These are phyloP conservation scores for Pseudachorutes palmiensis DNA, from an alignment of 1,140 invertebrate species.

Conservation along the genomic window DNA sequence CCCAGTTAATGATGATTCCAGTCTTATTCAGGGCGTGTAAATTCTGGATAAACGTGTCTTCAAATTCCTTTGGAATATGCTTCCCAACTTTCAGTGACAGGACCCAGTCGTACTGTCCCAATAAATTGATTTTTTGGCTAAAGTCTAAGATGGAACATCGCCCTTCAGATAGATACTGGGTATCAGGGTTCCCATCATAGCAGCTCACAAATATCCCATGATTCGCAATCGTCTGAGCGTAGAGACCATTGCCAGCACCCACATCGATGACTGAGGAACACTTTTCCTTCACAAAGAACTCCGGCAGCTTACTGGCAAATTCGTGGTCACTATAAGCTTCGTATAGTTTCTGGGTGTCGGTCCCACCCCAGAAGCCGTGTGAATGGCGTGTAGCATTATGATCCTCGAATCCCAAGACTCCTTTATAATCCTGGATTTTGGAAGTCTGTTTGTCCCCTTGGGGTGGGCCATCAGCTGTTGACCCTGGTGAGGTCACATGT, in stretches of 20 bases:
- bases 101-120: conserved; percentile 17
- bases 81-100: conserved; percentile 22
- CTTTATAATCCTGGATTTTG: not conserved
- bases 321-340: not conserved
- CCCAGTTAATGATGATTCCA: conserved; percentile 21
- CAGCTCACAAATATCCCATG: conserved; percentile 1
- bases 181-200: conserved; percentile 17
- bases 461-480: too few species aligned
- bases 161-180: not conserved
- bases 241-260: conserved; percentile 6
- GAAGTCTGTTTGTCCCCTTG: not conserved
- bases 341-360: not conserved
- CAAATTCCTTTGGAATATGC: conserved; percentile 25
- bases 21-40: not conserved
- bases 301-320: not conserved
- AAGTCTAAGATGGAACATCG: conserved; percentile 1
- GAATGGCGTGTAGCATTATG: not conserved
- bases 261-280: not conserved
- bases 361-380: conserved; percentile 4
- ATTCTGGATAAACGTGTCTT: conserved; percentile 16
- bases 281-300: conserved; percentile 6
- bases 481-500: too few species aligned
- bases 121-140: not conserved
- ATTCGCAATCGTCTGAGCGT: not conserved
- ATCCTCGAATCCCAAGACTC: not conserved